Percentiles rank a stretch among this genome's conserved stretches.
These are phyloP conservation scores for Pterostichus madidus DNA, from an alignment of 2,888 invertebrate genomes.

Conservation along the genomic window DNA sequence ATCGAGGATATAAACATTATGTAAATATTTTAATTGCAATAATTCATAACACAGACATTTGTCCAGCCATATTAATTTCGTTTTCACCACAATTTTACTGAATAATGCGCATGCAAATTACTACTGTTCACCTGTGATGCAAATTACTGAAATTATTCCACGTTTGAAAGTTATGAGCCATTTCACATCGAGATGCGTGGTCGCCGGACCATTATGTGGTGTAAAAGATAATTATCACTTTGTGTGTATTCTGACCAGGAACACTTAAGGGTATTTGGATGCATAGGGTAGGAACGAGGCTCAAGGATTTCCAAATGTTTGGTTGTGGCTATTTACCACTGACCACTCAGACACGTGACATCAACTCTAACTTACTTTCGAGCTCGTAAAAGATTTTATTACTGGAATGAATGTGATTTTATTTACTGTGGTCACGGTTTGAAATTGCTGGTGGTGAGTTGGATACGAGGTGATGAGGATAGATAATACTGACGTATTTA, in stretches of 20 bases:
- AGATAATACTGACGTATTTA: no score
- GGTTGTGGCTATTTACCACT: conserved; percentile 21
- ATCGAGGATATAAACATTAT: conserved; percentile 24
- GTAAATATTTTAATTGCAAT: conserved; percentile 45
- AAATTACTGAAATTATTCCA: conserved; percentile 57
- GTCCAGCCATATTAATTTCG: conserved; percentile 37
- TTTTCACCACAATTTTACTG: conserved; percentile 12
- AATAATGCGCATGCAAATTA: conserved; percentile 33
- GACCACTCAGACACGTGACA: conserved; percentile 25
- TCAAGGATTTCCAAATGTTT: conserved; percentile 21
- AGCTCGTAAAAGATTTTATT: conserved; percentile 44
- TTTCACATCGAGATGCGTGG: conserved; percentile 28
- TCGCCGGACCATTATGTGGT: conserved; percentile 37
- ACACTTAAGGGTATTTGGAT: conserved; percentile 39
- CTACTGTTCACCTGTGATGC: conserved; percentile 23
- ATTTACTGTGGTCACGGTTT: conserved; percentile 26
- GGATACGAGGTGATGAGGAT: not conserved
- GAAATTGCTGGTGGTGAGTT: not conserved
- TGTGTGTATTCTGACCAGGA: conserved; percentile 49
- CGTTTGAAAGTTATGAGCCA: conserved; percentile 60
- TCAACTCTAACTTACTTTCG: conserved; percentile 22
- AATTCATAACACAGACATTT: conserved; percentile 21
- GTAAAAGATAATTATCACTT: conserved; percentile 62
- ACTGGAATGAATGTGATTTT: conserved; percentile 42
- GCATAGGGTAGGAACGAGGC: conserved; percentile 6